Percentiles rank a stretch among this genome's conserved stretches.
Evolutionary conservation across 2,888 invertebrate species (phyloP).

Genomic region (Pyrochroa serraticornis): DNA sequence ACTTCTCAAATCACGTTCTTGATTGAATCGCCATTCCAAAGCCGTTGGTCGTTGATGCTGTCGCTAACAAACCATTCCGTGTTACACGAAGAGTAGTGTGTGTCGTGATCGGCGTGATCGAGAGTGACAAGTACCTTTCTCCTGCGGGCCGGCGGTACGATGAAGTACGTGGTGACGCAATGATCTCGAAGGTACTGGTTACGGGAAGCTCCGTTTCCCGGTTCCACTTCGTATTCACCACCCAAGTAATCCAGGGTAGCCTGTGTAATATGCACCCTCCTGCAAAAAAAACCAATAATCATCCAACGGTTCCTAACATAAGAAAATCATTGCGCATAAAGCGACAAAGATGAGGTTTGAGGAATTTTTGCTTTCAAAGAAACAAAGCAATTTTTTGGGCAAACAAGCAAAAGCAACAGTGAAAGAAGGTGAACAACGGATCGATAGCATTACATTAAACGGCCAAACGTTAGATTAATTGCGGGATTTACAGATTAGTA

Average conservation of each 20-base stretch:
- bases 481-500: too few relatives aligned
- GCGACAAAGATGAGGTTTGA: too few relatives aligned
- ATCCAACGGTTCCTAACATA: background rate
- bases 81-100: background rate
- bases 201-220: slow-evolving; percentile 81
- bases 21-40: slow-evolving; percentile 16
- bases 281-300: slow-evolving; percentile 53
- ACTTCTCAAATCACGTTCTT: background rate
- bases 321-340: background rate
- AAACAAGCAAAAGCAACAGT: too few relatives aligned
- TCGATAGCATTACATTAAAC: too few relatives aligned
- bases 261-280: slow-evolving; percentile 83
- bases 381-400: too few relatives aligned
- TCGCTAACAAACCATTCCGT: background rate
- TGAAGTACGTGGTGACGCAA: slow-evolving; percentile 86
- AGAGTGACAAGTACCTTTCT: slow-evolving; percentile 70
- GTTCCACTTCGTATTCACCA: slow-evolving; percentile 90
- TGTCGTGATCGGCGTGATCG: slow-evolving; percentile 6
- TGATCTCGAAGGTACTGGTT: slow-evolving; percentile 85
- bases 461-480: too few relatives aligned
- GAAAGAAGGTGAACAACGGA: too few relatives aligned
- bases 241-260: slow-evolving; percentile 84
- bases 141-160: slow-evolving; percentile 83
- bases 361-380: too few relatives aligned
- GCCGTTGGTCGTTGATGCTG: background rate